Conservation (phyloP, 1,140 invertebrate genomes). For the Sweltsa coloradensis region DNA sequence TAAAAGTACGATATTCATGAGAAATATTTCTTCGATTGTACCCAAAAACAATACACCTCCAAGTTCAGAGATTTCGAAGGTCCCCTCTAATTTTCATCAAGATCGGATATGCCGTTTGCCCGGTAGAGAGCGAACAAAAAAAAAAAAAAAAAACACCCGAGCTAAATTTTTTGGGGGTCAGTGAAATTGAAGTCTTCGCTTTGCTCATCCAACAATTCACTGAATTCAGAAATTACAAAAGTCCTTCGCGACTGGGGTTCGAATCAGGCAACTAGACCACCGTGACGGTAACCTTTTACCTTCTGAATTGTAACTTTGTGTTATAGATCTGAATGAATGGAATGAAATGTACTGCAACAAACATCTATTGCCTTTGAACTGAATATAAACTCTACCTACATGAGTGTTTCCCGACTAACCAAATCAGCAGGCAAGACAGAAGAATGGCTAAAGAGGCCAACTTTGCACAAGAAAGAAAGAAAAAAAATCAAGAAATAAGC, state of each 20-base stretch:
- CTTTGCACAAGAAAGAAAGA: constrained; percentile 77
- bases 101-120: no score
- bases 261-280: no score
- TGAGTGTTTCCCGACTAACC: no score
- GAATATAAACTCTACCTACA: constrained; percentile 61
- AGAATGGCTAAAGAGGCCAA: constrained; percentile 82
- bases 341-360: constrained; percentile 70
- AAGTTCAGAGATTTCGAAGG: no score
- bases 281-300: background rate
- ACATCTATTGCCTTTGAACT: constrained; percentile 85
- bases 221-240: background rate
- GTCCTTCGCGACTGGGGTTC: no score
- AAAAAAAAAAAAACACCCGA: no score
- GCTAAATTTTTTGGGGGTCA: background rate
- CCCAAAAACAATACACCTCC: no score
- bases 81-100: no score
- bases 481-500: constrained; percentile 12
- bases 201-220: background rate
- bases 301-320: background rate
- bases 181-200: background rate
- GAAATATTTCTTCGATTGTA: no score
- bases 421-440: no score
- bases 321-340: constrained; percentile 36
- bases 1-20: no score
- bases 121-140: no score